Evolutionary conservation across 2,888 invertebrate species (phyloP), one percentile per base, ranked within the genome.

Genomic region (Anticlea derivata): DNA sequence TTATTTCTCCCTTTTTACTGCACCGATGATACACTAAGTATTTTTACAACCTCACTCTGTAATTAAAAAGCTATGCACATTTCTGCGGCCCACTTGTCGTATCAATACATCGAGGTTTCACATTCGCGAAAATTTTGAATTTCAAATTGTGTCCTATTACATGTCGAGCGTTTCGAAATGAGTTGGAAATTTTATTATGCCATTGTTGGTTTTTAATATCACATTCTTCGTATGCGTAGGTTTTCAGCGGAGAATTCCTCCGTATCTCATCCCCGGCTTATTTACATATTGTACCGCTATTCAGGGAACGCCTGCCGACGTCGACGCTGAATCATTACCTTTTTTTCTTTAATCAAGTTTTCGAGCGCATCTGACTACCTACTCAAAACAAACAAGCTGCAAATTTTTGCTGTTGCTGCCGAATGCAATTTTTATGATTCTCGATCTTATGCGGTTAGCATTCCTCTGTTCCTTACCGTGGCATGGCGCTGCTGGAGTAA

Each of bases 201-300:
- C 63, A 69, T 71, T 75, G 72, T 75, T 75, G 68, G 70, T 65
- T 73, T 51, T 71, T 65, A 73, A 73, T 73, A 73, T 65, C 63
- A 71, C 63, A 72, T 73, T 74, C 67, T 68, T 66, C 65, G 63
- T 66, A 64, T 70, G 71, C 72, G 68, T 73, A 66, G 66, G 67
- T 72, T 73, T 71, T 72, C 69, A 60, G 68, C 64, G 69, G 69
- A 65, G 63, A 27, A 73, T 74, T 72, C 70, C 63, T 65, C 59
- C 67, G 72, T 73, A 73, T 74, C 74, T 75, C 75, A 76, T 77
- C 77, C 75, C 62, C 62, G 62, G 63, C 66, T 69, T 70, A 84
- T 86, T 86, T 85, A 77, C 81, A 86, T 86, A 83, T 71, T 73
- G 74, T 85, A 83, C 86, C 86, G 87, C 84, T 87, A 86, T 80